Conservation (phyloP, 1,140 invertebrate species). For the Apis dorsata region DNA sequence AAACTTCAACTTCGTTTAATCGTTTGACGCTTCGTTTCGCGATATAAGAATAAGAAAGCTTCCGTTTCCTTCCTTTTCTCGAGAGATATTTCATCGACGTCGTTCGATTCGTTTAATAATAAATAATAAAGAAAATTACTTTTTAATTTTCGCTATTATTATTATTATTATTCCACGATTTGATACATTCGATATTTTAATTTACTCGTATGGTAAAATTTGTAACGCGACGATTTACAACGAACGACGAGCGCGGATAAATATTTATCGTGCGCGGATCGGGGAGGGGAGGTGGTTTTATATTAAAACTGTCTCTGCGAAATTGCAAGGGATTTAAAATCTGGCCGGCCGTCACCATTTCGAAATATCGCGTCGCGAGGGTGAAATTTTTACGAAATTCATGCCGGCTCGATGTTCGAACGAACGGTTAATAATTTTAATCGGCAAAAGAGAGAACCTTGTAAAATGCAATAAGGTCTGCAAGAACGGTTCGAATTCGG, state of each 20-base stretch:
- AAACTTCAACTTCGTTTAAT: too few species aligned
- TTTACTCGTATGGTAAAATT: not conserved
- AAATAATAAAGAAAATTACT: too few species aligned
- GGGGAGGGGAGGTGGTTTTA: not conserved
- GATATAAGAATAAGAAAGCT: too few species aligned
- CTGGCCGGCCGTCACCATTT: not conserved
- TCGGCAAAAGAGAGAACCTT: not conserved
- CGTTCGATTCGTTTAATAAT: too few species aligned
- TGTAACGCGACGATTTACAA: not conserved
- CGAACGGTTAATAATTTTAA: slow-evolving; percentile 25
- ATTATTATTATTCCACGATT: not conserved
- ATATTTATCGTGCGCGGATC: slow-evolving; percentile 10
- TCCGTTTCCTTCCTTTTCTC: too few species aligned
- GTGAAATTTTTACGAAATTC: not conserved
- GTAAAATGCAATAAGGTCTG: not conserved
- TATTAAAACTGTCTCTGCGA: slow-evolving; percentile 11
- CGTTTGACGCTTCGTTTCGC: too few species aligned
- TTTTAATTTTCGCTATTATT: too few species aligned
- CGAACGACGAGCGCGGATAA: not conserved
- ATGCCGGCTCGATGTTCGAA: not conserved
- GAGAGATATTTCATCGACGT: too few species aligned
- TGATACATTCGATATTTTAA: not conserved
- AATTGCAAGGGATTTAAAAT: slow-evolving; percentile 8
- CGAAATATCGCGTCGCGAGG: not conserved
- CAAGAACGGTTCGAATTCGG: not conserved